Evolutionary conservation across 1,140 invertebrate species (phyloP), one percentile per base, ranked within the genome.

Genomic region (Cherax destructor): DNA sequence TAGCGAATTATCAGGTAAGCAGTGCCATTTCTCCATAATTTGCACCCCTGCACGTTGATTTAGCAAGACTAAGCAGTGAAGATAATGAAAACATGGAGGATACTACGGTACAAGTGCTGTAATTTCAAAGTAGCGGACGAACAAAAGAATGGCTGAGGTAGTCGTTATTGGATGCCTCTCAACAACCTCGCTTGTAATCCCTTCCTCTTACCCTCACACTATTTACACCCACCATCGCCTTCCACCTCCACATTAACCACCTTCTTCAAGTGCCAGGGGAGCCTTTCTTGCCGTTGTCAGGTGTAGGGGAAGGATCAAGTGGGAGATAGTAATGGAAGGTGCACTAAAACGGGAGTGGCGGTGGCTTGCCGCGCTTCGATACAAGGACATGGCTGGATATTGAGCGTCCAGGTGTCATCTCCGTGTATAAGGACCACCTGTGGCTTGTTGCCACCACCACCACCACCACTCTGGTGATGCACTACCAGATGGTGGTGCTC

Each of bases 1-100:
- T 91, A 91, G 88, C 88, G 88, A 91, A 91, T 91, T 91, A 85
- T 49, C 41, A 84, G 81, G 88, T 91, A 80, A 91, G 88, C 7
- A 69, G 3, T 30, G 21, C 21, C 10, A 21, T 30, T 69, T 24
- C 4, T 41, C 21, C 18, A 61, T 85, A 78, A 79, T 85, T 41
- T 50, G 59, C n/a, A 52, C 3, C n/a, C 24, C 21, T 52, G 21
- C 49, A 30, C 61, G 50, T 83, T 5, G 41, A 85, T 85, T 85
- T 83, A 79, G 76, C 7, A 65, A 24, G 9, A 11, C 6, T 49
- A 10, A 21, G 18, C 49, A 21, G 21, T 21, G 10, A 24, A 78
- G 88, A 79, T 24, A 30, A 6, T 1, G 16, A 50, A 50, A 13
- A n/a, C 21, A 30, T 21, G 4, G 30, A 2, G 24, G 50, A 50